phyloP scores from a whole-genome alignment of 2,888 invertebrate genomes.

The Chouioia cunea region DNA sequence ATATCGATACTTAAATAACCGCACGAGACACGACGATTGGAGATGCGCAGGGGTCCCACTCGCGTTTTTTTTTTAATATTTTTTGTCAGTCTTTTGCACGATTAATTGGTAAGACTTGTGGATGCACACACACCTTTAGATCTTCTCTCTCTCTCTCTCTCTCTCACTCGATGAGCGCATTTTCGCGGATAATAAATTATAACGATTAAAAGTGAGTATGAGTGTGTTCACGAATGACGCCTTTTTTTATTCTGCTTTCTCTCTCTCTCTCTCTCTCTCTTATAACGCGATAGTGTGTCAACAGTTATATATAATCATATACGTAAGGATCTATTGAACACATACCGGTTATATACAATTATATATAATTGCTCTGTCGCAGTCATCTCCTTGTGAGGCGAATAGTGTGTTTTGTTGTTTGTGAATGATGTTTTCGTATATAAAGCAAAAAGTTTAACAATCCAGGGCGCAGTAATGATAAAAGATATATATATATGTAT shows the following conservation, averaged over 20 bases:
- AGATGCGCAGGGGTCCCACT: constrained; percentile 57
- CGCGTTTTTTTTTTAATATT: constrained; percentile 38
- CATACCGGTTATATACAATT: constrained; percentile 36
- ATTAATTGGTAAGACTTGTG: constrained; percentile 43
- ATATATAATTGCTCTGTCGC: constrained; percentile 39
- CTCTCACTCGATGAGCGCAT: neutral
- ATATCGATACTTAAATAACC: constrained; percentile 53
- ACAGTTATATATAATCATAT: constrained; percentile 36
- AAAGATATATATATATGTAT: no score
- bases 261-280: neutral
- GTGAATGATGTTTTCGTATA: no score
- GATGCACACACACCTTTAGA: no score
- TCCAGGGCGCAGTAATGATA: no score
- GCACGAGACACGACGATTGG: constrained; percentile 55
- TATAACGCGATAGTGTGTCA: constrained; percentile 4
- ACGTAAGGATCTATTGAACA: constrained; percentile 24
- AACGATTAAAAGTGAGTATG: no score
- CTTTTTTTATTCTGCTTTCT: neutral
- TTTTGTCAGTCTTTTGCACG: constrained; percentile 52
- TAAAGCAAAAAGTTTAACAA: no score
- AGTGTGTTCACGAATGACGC: no score
- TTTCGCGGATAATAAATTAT: no score
- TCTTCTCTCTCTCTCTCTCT: constrained; percentile 10
- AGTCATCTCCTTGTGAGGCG: constrained; percentile 13
- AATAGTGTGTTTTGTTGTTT: no score